Evolutionary conservation across 2,113 vertebrate species (phyloP).

Genomic region (Tenrec ecaudatus): DNA sequence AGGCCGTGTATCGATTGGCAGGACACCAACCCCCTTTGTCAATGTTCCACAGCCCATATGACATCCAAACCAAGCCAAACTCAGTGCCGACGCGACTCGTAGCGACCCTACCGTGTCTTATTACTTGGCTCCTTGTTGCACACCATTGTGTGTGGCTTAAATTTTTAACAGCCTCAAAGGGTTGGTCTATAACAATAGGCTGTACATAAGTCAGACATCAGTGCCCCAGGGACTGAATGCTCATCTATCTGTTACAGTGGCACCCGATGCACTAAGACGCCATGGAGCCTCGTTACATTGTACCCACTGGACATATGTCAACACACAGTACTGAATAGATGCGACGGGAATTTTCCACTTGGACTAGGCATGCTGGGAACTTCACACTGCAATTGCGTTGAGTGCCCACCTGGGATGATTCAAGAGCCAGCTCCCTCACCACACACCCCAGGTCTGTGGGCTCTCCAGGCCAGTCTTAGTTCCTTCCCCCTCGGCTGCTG

Average conservation of each 20-base stretch:
- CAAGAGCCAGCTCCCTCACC: constrained; percentile 27
- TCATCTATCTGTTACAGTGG: not conserved
- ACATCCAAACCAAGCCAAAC: no score
- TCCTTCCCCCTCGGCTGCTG: not conserved
- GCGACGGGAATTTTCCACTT: constrained; percentile 81
- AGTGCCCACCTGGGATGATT: constrained; percentile 40
- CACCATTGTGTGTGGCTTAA: not conserved
- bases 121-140: not conserved
- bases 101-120: no score
- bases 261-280: not conserved
- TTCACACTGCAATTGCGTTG: constrained; percentile 41
- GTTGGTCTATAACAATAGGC: not conserved
- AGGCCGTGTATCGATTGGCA: no score
- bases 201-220: not conserved
- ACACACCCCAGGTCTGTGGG: not conserved
- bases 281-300: constrained; percentile 86
- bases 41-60: no score
- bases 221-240: not conserved
- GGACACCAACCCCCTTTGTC: no score
- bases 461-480: not conserved
- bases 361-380: constrained; percentile 69
- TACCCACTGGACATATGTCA: constrained; percentile 68
- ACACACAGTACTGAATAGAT: constrained; percentile 69
- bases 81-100: no score
- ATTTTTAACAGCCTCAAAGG: not conserved